Evolutionary conservation across 2,113 vertebrate species (phyloP), one percentile per base, ranked within the genome.

Genomic region (Boleophthalmus pectinirostris): DNA sequence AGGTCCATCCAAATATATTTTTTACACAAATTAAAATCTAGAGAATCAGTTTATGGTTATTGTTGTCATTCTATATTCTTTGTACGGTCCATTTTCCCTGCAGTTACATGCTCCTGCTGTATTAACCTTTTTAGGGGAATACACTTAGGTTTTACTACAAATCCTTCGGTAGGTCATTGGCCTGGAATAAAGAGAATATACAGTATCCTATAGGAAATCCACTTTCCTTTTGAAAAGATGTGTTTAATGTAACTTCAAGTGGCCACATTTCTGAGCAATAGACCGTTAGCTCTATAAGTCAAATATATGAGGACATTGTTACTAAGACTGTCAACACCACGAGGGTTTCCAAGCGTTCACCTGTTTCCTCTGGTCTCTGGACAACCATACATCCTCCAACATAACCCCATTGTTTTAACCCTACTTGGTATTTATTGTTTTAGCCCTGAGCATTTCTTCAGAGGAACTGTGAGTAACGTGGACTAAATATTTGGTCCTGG

Each of bases 401-500:
- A 25, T 33, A 18, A 18, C 14, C 1, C 25, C 25, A 61, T 61
- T 61, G 25, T 61, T 33, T 33, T 18, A 33, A 8, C 1, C 16
- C 13, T 33, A 18, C 58, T 61, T 61, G 23, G 2, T 61, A 25
- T 61, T 33, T 61, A 10, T 61, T 61, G 14, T 61, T 25, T 61
- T 61, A 29, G 61, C 29, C 20, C 33, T 64, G 61, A 35, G 18
- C 33, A 38, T 64, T 64, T 64, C 29, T 64, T 64, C 10, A 47
- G 43, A 23, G 21, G 1, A 46, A 3, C 35, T 46, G 13, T 24
- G 74, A 25, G 25, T 63, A 33, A 54, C 56, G 20, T 24, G 5
- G 63, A 53, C 16, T 82, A 78, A 82, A 85, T 78, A 80, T 83
- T 78, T 83, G 33, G 60, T 64, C 66, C 21, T n/a, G 69, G 66